Conservation (phyloP, 2,797 vertebrate genomes). For the Gymnothorax javanicus region DNA sequence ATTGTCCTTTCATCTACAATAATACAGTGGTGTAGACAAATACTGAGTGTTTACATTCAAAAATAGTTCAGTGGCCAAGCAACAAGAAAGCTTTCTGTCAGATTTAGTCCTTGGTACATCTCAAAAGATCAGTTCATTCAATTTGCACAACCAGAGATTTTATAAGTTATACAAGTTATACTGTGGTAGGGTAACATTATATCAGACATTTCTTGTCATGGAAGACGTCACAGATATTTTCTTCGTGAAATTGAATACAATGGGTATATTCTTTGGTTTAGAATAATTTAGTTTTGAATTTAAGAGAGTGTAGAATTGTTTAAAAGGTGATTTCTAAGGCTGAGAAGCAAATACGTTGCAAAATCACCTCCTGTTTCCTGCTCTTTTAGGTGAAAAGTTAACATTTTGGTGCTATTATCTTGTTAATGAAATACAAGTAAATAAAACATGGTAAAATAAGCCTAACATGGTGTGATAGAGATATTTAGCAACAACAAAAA, state of each 20-base stretch:
- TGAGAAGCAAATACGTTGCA: not conserved
- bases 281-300: not conserved
- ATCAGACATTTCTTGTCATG: not conserved
- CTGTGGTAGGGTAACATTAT: not conserved
- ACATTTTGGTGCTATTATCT: constrained; percentile 23
- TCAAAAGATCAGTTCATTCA: constrained; percentile 1
- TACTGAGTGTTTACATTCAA: constrained; percentile 61
- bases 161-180: constrained; percentile 3
- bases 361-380: not conserved
- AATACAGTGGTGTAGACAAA: constrained; percentile 70
- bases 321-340: not conserved
- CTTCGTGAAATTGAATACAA: not conserved
- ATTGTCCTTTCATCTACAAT: constrained; percentile 67
- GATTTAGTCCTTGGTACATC: constrained; percentile 39
- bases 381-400: constrained; percentile 11
- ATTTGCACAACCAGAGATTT: not conserved
- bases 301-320: not conserved
- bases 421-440: not conserved
- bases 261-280: not conserved
- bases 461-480: not conserved
- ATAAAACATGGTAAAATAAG: constrained; percentile 9
- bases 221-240: not conserved
- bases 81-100: constrained; percentile 73
- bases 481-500: not conserved
- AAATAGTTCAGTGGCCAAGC: constrained; percentile 73